Evolutionary conservation across 2,113 vertebrate genomes (phyloP).

Genomic region (Callaeas wilsoni): DNA sequence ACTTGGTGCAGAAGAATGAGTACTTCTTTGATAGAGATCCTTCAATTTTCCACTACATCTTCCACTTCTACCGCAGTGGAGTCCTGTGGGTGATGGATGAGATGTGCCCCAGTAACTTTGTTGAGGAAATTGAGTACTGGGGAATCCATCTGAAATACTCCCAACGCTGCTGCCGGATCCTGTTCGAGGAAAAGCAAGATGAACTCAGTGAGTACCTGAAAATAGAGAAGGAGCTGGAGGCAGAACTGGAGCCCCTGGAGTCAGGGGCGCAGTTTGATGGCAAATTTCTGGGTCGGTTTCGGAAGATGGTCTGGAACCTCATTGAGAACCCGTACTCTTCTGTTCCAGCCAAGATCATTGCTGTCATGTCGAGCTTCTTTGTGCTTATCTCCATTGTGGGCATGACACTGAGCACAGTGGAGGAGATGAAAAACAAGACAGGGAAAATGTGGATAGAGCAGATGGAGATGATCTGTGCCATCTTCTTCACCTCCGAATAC

Average conservation of each 20-base stretch:
- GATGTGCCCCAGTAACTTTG: slow-evolving; percentile 79
- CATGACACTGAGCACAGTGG: slow-evolving; percentile 82
- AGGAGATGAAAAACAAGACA: slow-evolving; percentile 75
- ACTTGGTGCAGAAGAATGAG: slow-evolving; percentile 80
- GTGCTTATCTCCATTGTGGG: slow-evolving; percentile 81
- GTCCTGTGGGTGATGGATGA: slow-evolving; percentile 79
- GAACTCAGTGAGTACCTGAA: slow-evolving; percentile 79
- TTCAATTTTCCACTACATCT: slow-evolving; percentile 84
- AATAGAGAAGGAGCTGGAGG: slow-evolving; percentile 76
- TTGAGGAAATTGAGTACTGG: slow-evolving; percentile 85
- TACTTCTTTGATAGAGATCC: slow-evolving; percentile 91
- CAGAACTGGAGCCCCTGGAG: slow-evolving; percentile 72
- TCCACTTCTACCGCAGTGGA: slow-evolving; percentile 85
- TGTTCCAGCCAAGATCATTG: slow-evolving; percentile 73
- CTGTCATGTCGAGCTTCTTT: slow-evolving; percentile 78
- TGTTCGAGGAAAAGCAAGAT: slow-evolving; percentile 80
- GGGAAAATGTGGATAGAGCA: slow-evolving; percentile 74
- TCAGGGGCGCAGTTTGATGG: slow-evolving; percentile 65
- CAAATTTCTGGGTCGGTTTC: slow-evolving; percentile 68
- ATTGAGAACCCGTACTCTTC: slow-evolving; percentile 83
- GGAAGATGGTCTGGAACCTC: slow-evolving; percentile 76
- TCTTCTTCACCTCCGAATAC: slow-evolving; percentile 82
- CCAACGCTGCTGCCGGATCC: slow-evolving; percentile 77
- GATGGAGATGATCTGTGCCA: slow-evolving; percentile 77
- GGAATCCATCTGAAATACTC: slow-evolving; percentile 78